phyloP scores from a whole-genome alignment of 1,140 invertebrate species.

The Panonychus citri region DNA sequence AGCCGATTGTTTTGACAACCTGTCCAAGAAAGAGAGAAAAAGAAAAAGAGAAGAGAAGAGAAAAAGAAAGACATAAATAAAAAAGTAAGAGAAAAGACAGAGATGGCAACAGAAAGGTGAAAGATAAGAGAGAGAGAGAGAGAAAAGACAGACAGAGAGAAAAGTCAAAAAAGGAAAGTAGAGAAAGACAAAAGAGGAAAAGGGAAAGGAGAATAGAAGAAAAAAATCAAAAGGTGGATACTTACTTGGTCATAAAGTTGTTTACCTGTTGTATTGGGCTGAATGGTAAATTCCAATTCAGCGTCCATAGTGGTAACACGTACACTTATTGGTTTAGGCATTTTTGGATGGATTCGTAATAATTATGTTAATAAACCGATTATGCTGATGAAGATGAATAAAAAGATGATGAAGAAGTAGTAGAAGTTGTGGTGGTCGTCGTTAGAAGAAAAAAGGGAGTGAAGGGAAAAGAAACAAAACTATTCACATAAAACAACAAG shows the following conservation, averaged over 20 bases:
- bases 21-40: constrained; percentile 10
- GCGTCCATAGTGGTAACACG: constrained; percentile 99
- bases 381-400: too few relatives aligned
- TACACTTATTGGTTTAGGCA: constrained; percentile 56
- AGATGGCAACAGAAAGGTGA: background rate
- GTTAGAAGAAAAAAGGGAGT: too few relatives aligned
- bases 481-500: too few relatives aligned
- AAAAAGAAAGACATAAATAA: background rate
- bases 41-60: background rate
- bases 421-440: too few relatives aligned
- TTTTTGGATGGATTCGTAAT: constrained; percentile 5
- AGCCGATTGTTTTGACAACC: constrained; percentile 95
- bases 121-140: background rate
- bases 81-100: background rate
- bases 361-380: too few relatives aligned
- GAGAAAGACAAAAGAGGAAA: too few relatives aligned
- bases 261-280: constrained; percentile 95
- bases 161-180: background rate
- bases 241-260: constrained; percentile 87
- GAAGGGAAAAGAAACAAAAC: too few relatives aligned
- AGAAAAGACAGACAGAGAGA: too few relatives aligned
- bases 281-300: constrained; percentile 99
- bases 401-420: too few relatives aligned
- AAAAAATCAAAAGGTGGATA: too few relatives aligned
- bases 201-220: too few relatives aligned